Evolutionary conservation across 1,140 invertebrate genomes (phyloP).

Genomic region (fruit fly (Drosophila melanogaster)): Release_6_plus_ISO1_MT NT_033779.5:14850501-14851000

Average conservation of each 20-base stretch:
- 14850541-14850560: slow-evolving; percentile 21
- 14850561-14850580: slow-evolving; percentile 40
- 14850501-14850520: slow-evolving; percentile 4
- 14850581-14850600: slow-evolving; percentile 14
- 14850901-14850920: slow-evolving; percentile 43
- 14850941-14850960: slow-evolving; percentile 28
- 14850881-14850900: slow-evolving; percentile 54
- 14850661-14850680: not conserved
- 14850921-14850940: slow-evolving; percentile 37
- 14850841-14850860: slow-evolving; percentile 30
- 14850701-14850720: not conserved
- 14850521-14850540: slow-evolving; percentile 10
- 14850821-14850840: slow-evolving; percentile 35
- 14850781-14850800: slow-evolving; percentile 3
- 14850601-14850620: slow-evolving; percentile 22
- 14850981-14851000: slow-evolving; percentile 44
- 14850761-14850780: not conserved
- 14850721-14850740: not conserved
- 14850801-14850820: slow-evolving; percentile 10
- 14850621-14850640: not conserved
- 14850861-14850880: slow-evolving; percentile 73
- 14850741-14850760: not conserved
- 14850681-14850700: not conserved
- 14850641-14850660: not conserved
- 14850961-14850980: slow-evolving; percentile 30